Evolutionary conservation across 2,797 vertebrate species (phyloP).

Genomic region (Acanthornis magna): DNA sequence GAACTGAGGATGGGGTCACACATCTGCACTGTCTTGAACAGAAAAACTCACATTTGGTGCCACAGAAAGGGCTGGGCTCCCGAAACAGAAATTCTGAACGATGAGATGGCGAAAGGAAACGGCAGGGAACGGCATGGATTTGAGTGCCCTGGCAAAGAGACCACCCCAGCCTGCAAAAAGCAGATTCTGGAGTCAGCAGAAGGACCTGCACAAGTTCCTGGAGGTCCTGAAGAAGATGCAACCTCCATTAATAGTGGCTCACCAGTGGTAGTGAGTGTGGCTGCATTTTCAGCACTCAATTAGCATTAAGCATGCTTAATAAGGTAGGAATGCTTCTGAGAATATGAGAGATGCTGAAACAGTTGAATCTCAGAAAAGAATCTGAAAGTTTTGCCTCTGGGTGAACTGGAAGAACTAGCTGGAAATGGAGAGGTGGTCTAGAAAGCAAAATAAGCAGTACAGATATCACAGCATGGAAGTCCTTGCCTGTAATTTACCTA

Average conservation of each 20-base stretch:
- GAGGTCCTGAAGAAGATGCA: not conserved
- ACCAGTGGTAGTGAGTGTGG: not conserved
- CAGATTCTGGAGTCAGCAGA: not conserved
- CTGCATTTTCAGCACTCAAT: not conserved
- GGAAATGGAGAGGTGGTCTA: not conserved
- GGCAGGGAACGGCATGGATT: not conserved
- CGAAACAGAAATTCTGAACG: not conserved
- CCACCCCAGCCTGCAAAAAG: not conserved
- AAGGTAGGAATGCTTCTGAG: not conserved
- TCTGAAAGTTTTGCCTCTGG: not conserved
- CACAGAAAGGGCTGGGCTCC: not conserved
- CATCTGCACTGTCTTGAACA: not conserved
- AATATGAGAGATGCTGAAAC: not conserved
- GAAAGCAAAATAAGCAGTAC: not conserved
- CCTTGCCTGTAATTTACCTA: not conserved
- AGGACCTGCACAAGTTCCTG: not conserved
- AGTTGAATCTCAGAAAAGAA: not conserved
- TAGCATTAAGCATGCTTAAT: not conserved
- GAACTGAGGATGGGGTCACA: not conserved
- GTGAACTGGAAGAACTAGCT: not conserved
- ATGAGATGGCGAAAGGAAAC: not conserved
- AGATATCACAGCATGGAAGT: not conserved
- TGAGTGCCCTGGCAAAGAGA: not conserved
- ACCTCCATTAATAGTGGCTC: not conserved
- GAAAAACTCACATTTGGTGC: not conserved